These are phyloP conservation scores for Cheilosia scutellata DNA, from an alignment of 2,888 invertebrate genomes.

Conservation along the genomic window DNA sequence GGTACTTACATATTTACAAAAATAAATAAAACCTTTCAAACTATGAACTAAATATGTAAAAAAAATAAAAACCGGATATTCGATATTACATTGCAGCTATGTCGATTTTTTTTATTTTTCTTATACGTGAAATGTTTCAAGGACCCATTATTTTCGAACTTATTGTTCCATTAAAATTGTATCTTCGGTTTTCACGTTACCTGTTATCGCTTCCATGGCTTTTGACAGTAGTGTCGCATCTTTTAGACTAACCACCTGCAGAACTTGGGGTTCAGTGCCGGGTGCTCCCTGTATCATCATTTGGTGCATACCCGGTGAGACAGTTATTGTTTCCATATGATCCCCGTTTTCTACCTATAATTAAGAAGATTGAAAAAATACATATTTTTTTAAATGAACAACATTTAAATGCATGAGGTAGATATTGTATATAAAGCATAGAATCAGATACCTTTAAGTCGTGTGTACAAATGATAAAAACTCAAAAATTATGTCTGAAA, in stretches of 20 bases:
- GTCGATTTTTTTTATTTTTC: conserved; percentile 8
- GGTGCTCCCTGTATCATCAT: conserved; percentile 91
- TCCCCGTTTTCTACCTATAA: conserved; percentile 91
- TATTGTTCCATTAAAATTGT: conserved; percentile 85
- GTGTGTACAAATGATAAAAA: conserved; percentile 41
- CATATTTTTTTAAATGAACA: neutral
- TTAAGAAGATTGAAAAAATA: conserved; percentile 43
- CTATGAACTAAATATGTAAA: conserved; percentile 19
- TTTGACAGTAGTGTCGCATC: conserved; percentile 93
- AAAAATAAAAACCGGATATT: conserved; percentile 35
- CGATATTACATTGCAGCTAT: conserved; percentile 63
- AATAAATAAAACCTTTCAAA: conserved; percentile 45
- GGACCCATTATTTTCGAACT: conserved; percentile 11
- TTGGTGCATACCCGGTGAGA: conserved; percentile 91
- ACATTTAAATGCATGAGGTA: neutral
- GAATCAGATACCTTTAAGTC: conserved; percentile 42
- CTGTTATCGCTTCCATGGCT: conserved; percentile 89
- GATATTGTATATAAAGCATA: neutral
- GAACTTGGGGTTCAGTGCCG: conserved; percentile 89
- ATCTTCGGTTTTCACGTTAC: conserved; percentile 90
- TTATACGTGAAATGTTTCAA: conserved; percentile 12
- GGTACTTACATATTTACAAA: conserved; percentile 78
- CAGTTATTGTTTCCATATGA: conserved; percentile 90
- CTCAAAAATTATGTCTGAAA: conserved; percentile 57
- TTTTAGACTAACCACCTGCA: conserved; percentile 94